A percentile compares a stretch with the other conserved stretches of the same genome.
phyloP scores from a whole-genome alignment of 2,113 vertebrate species.

The Cololabis saira region DNA sequence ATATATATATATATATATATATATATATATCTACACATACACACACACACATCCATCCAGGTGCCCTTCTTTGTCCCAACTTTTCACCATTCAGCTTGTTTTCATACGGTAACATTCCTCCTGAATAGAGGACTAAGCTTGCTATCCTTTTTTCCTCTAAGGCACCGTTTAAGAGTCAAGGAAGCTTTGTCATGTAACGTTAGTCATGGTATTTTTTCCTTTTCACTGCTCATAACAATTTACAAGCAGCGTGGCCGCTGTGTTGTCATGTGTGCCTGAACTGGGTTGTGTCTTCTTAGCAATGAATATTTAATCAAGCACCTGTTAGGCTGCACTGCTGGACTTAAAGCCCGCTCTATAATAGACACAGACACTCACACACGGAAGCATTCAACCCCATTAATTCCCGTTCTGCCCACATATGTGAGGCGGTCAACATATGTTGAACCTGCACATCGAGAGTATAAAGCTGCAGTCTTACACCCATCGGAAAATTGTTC shows the following conservation, averaged over 20 bases:
- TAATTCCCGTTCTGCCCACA: neutral
- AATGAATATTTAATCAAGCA: slow-evolving; percentile 7
- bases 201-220: neutral
- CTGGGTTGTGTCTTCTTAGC: too few species aligned
- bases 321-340: neutral
- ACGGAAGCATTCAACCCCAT: neutral
- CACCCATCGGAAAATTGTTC: neutral
- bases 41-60: neutral
- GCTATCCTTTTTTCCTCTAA: slow-evolving; percentile 5
- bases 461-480: neutral
- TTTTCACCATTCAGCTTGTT: slow-evolving; percentile 3
- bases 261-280: neutral
- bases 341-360: neutral
- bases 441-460: neutral
- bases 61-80: neutral
- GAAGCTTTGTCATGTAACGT: slow-evolving; percentile 2
- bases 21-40: too few species aligned
- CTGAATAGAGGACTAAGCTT: slow-evolving; percentile 19
- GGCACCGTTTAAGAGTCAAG: neutral
- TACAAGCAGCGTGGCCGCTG: neutral
- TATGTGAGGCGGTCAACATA: neutral
- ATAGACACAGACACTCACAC: neutral
- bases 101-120: neutral
- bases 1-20: too few species aligned
- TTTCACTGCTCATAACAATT: neutral